Evolutionary conservation across 1,140 invertebrate species (phyloP).

Genomic region (Philaenus spumarius): DNA sequence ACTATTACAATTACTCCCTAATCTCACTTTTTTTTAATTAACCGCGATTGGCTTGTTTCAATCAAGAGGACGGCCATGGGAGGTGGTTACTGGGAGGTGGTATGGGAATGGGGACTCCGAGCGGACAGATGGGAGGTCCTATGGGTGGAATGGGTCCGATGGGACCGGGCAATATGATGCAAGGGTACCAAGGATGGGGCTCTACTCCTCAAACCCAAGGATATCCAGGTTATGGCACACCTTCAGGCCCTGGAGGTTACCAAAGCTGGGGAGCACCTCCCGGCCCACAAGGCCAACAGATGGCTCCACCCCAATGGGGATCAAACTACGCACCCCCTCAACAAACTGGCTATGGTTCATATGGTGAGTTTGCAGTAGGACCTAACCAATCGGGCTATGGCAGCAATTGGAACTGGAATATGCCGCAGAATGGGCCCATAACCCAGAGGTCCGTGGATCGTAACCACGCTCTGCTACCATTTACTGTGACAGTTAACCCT

Average conservation of each 20-base stretch:
- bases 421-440: slow-evolving; percentile 49
- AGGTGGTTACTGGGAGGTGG: too few species aligned
- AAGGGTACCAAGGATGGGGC: slow-evolving; percentile 80
- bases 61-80: slow-evolving; percentile 54
- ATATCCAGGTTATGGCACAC: slow-evolving; percentile 71
- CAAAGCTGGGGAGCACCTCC: slow-evolving; percentile 83
- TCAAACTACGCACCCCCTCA: slow-evolving; percentile 61
- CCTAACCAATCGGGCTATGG: slow-evolving; percentile 44
- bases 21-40: slow-evolving; percentile 29
- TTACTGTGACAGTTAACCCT: too few species aligned
- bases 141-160: slow-evolving; percentile 55
- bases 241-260: slow-evolving; percentile 68
- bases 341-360: slow-evolving; percentile 73
- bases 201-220: slow-evolving; percentile 78
- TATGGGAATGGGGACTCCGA: slow-evolving; percentile 77
- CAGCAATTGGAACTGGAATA: slow-evolving; percentile 51
- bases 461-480: too few species aligned
- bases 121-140: slow-evolving; percentile 59
- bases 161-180: slow-evolving; percentile 55
- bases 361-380: slow-evolving; percentile 49
- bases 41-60: slow-evolving; percentile 23
- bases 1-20: slow-evolving; percentile 29
- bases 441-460: too few species aligned
- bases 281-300: slow-evolving; percentile 61
- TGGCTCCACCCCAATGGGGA: slow-evolving; percentile 75